Percentiles rank a stretch among this genome's conserved stretches.
These are phyloP conservation scores for Chaetorhynchus papuensis DNA, from an alignment of 2,113 vertebrate species.

Conservation along the genomic window DNA sequence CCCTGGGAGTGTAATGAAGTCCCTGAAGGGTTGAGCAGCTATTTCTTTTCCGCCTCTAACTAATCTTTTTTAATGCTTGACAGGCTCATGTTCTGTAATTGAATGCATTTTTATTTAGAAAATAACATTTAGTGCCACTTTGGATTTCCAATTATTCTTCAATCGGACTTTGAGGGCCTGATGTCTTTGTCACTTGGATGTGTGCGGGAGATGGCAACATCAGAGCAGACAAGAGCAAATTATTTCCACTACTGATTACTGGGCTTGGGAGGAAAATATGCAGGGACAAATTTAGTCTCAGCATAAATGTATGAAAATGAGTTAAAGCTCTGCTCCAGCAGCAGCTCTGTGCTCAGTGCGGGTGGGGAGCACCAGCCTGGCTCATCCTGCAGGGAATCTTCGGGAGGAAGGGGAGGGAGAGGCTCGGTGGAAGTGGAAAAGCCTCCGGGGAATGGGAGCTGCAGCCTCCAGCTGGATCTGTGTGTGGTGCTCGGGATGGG, in stretches of 20 bases:
- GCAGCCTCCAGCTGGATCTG: background rate
- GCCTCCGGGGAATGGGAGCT: background rate
- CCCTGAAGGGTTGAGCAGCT: constrained; percentile 6
- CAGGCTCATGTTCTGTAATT: constrained; percentile 34
- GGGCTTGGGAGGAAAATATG: constrained; percentile 1
- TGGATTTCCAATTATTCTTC: constrained; percentile 75
- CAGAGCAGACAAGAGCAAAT: constrained; percentile 58
- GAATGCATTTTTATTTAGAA: constrained; percentile 73
- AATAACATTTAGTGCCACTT: constrained; percentile 69
- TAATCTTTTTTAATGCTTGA: constrained; percentile 51
- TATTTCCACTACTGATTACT: constrained; percentile 51
- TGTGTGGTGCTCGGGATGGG: background rate
- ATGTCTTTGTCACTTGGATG: constrained; percentile 65
- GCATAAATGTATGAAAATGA: background rate
- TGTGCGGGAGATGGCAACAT: constrained; percentile 53
- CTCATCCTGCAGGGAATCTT: background rate
- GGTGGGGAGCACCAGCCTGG: background rate
- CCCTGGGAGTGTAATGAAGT: background rate
- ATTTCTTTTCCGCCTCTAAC: background rate
- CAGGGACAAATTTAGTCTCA: constrained; percentile 3
- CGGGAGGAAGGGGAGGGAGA: background rate
- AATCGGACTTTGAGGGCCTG: constrained; percentile 54
- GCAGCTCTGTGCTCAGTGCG: background rate
- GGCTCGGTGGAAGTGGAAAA: background rate
- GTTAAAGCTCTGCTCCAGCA: background rate